Evolutionary conservation across 2,888 invertebrate genomes (phyloP).

Genomic region (Parnassius smintheus): DNA sequence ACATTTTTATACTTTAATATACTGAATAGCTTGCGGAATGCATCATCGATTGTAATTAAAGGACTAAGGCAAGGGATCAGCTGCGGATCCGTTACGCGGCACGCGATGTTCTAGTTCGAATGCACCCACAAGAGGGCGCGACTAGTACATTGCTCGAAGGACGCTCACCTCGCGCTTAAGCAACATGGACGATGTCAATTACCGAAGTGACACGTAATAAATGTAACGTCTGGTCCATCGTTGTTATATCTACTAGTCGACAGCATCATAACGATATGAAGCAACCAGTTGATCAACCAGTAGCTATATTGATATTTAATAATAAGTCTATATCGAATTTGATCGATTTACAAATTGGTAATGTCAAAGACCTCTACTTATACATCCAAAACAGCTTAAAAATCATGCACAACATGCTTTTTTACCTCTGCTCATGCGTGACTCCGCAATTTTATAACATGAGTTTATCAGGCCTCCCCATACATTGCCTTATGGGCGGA

Average conservation of each 20-base stretch:
- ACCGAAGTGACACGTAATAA: conserved; percentile 58
- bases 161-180: conserved; percentile 12
- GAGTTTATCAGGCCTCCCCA: too few relatives aligned
- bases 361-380: too few relatives aligned
- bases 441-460: too few relatives aligned
- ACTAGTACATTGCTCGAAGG: not conserved
- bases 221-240: conserved; percentile 61
- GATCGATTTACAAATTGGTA: conserved; percentile 16
- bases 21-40: conserved; percentile 37
- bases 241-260: conserved; percentile 47
- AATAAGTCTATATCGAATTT: conserved; percentile 31
- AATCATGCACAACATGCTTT: too few relatives aligned
- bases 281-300: conserved; percentile 53
- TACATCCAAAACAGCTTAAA: too few relatives aligned
- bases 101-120: conserved; percentile 6
- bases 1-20: conserved; percentile 30
- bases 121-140: conserved; percentile 6
- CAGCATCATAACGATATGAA: conserved; percentile 49
- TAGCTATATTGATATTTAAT: conserved; percentile 45
- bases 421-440: too few relatives aligned
- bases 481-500: too few relatives aligned
- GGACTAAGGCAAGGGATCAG: conserved; percentile 58
- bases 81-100: conserved; percentile 64
- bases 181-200: conserved; percentile 46
- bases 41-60: conserved; percentile 64